Evolutionary conservation across 1,140 invertebrate genomes (phyloP).

Genomic region (Bicyclus anynana): DNA sequence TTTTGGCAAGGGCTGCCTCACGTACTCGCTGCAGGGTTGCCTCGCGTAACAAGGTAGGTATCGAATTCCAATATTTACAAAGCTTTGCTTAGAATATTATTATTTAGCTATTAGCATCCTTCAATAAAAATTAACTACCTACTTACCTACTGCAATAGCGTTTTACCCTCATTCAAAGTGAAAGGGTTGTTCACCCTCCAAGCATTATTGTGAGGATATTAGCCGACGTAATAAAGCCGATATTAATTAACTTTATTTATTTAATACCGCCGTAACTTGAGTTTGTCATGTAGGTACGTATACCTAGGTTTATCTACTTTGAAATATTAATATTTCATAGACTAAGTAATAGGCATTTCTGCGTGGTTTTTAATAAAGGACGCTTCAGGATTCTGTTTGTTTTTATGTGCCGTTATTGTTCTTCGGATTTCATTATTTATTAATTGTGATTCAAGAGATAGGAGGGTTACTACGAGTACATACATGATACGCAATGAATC

Average conservation of each 20-base stretch:
- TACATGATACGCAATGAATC: background rate
- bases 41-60: too few relatives aligned
- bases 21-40: too few relatives aligned
- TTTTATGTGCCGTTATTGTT: background rate
- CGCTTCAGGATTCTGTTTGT: background rate
- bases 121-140: slow-evolving; percentile 26
- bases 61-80: too few relatives aligned
- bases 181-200: slow-evolving; percentile 33
- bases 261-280: slow-evolving; percentile 28
- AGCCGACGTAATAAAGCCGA: slow-evolving; percentile 40
- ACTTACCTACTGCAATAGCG: slow-evolving; percentile 15
- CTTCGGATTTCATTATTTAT: background rate
- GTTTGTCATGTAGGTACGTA: background rate
- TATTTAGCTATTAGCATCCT: slow-evolving; percentile 5
- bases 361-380: background rate
- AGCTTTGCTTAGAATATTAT: background rate
- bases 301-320: slow-evolving; percentile 4
- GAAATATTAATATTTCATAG: slow-evolving; percentile 12
- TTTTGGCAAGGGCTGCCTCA: too few relatives aligned
- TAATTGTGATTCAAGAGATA: background rate
- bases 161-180: slow-evolving; percentile 24
- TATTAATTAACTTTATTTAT: slow-evolving; percentile 59
- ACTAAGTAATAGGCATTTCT: background rate
- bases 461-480: background rate
- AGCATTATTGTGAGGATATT: slow-evolving; percentile 46